These are phyloP conservation scores for Alectoris magna DNA, from an alignment of 2,797 vertebrate species.

Conservation along the genomic window DNA sequence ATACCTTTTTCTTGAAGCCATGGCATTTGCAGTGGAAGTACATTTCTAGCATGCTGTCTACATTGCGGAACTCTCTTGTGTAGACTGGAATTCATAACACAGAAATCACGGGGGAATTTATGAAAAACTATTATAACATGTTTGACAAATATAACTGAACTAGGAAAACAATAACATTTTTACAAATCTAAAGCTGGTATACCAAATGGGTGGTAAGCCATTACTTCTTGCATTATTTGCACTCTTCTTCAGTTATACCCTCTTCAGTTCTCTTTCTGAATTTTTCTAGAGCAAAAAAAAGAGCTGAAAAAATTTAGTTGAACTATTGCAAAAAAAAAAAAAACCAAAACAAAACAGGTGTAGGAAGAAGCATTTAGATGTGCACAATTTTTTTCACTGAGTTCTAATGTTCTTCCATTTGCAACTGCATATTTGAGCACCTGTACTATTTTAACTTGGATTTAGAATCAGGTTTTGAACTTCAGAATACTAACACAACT, in stretches of 20 bases:
- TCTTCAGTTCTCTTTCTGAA: neutral
- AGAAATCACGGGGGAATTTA: neutral
- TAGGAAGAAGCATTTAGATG: neutral
- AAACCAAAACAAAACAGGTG: neutral
- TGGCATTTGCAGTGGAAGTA: neutral
- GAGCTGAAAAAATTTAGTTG: neutral
- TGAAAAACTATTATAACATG: neutral
- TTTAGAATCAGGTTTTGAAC: neutral
- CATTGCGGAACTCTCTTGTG: neutral
- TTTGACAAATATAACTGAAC: neutral
- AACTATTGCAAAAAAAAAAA: neutral
- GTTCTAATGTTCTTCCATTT: neutral
- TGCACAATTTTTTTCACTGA: neutral
- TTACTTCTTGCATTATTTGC: neutral
- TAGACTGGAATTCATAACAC: neutral
- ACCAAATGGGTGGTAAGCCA: fast-evolving
- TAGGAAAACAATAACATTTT: neutral
- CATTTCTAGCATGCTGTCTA: neutral
- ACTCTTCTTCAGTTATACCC: neutral
- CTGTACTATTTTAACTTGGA: neutral
- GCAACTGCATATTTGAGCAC: neutral
- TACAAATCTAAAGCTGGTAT: neutral
- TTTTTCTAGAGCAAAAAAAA: neutral
- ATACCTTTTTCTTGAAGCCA: neutral
- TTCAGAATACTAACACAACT: neutral